Evolutionary conservation across 92 coral and sea anemone species (phyloP).

Genomic region (Heteractis magnifica): DNA sequence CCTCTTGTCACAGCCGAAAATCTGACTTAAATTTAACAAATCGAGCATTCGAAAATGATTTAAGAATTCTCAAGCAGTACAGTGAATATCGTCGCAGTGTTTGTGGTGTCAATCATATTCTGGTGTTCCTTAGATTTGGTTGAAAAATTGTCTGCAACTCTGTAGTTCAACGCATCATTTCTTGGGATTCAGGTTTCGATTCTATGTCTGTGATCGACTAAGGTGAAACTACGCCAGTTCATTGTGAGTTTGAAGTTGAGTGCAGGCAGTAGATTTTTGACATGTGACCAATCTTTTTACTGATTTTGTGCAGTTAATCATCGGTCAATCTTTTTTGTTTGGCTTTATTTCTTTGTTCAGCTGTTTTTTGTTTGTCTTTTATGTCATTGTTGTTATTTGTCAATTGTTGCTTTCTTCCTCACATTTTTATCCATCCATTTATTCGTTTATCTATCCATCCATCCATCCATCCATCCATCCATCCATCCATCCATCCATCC

Average conservation of each 20-base stretch:
- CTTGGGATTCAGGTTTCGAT: no score
- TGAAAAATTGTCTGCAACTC: background rate
- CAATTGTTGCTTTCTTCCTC: background rate
- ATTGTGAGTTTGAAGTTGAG: no score
- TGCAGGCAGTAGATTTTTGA: no score
- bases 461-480: background rate
- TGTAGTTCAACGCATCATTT: background rate
- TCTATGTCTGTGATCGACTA: no score
- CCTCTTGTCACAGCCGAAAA: background rate
- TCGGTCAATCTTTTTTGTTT: background rate
- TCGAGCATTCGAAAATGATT: background rate
- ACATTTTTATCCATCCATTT: background rate
- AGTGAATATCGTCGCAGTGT: background rate
- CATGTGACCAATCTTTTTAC: no score
- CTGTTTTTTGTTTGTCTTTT: background rate
- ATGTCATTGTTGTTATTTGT: background rate
- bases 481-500: background rate
- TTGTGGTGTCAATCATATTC: background rate
- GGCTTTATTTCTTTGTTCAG: background rate
- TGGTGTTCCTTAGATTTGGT: background rate
- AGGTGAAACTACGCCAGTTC: no score
- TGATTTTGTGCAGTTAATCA: no score
- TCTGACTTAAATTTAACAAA: background rate
- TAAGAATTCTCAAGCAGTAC: background rate
- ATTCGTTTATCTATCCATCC: background rate